A percentile compares a stretch with the other conserved stretches of the same genome.
These are phyloP conservation scores for Brachypalpus laphriformis DNA, from an alignment of 2,888 invertebrate species.

Conservation along the genomic window DNA sequence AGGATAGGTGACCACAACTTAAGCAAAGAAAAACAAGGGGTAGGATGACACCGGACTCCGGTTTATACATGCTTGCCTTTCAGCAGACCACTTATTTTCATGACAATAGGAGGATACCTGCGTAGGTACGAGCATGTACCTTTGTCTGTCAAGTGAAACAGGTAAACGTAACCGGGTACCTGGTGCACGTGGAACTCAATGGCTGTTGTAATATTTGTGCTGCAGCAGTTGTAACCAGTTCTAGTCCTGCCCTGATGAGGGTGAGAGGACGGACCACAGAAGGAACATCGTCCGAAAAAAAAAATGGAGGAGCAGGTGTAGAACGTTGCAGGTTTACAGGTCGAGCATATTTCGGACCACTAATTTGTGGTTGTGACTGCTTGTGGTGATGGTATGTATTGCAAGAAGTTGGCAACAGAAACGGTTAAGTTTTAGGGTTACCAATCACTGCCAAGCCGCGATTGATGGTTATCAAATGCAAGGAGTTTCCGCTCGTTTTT, in stretches of 20 bases:
- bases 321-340: conserved; percentile 50
- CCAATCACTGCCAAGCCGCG: conserved; percentile 56
- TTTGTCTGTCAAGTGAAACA: conserved; percentile 17
- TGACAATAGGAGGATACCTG: conserved; percentile 30
- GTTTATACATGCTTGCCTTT: conserved; percentile 26
- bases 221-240: conserved; percentile 56
- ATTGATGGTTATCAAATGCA: conserved; percentile 58
- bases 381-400: conserved; percentile 15
- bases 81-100: conserved; percentile 41
- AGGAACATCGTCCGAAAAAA: background rate
- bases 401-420: conserved; percentile 46
- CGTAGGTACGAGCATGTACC: background rate
- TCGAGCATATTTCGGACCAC: conserved; percentile 26
- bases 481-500: conserved; percentile 44
- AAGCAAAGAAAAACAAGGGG: conserved; percentile 26
- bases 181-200: conserved; percentile 32
- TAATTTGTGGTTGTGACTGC: conserved; percentile 50
- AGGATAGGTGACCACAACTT: conserved; percentile 39
- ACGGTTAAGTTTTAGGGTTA: conserved; percentile 34
- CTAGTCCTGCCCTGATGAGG: background rate
- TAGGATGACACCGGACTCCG: conserved; percentile 53
- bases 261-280: background rate
- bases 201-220: conserved; percentile 15
- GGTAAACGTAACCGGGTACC: conserved; percentile 17
- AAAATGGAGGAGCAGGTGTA: conserved; percentile 40